A percentile compares a stretch with the other conserved stretches of the same genome.
These are phyloP conservation scores for Phocides pigmalion DNA, from an alignment of 1,140 invertebrate species.

Conservation along the genomic window DNA sequence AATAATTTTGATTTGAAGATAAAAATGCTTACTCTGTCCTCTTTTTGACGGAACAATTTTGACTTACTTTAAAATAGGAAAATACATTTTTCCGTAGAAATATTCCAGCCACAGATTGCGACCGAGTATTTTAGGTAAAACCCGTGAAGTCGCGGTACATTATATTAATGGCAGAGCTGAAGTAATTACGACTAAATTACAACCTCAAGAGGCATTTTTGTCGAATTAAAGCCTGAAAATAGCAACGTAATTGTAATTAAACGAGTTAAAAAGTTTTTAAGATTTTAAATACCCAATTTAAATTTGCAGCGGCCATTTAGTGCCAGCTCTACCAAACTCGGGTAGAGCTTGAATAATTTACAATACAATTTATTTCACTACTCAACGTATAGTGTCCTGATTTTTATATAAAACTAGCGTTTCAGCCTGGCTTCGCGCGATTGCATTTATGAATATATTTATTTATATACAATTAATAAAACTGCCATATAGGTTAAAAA, in stretches of 20 bases:
- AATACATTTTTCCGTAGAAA: background rate
- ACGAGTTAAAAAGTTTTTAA: slow-evolving; percentile 2
- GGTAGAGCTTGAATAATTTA: background rate
- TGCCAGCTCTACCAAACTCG: background rate
- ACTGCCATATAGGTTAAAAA: no score
- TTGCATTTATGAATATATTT: no score
- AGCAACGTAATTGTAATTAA: slow-evolving; percentile 10
- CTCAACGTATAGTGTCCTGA: background rate
- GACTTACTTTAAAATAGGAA: no score
- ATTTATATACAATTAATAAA: no score
- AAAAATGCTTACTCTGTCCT: no score
- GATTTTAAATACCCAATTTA: background rate
- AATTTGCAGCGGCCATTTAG: background rate
- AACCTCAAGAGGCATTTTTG: slow-evolving; percentile 7
- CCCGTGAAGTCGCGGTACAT: background rate
- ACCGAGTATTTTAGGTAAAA: background rate
- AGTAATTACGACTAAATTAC: slow-evolving; percentile 16
- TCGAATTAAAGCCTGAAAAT: slow-evolving; percentile 7
- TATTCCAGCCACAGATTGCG: background rate
- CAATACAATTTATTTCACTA: background rate
- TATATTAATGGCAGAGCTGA: slow-evolving; percentile 11
- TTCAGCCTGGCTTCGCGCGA: no score
- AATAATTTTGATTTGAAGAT: no score
- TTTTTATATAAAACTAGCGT: no score
- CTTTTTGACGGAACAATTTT: no score